Evolutionary conservation across 2,113 vertebrate genomes (phyloP).

Genomic region (Phrynosoma blainvillii): DNA sequence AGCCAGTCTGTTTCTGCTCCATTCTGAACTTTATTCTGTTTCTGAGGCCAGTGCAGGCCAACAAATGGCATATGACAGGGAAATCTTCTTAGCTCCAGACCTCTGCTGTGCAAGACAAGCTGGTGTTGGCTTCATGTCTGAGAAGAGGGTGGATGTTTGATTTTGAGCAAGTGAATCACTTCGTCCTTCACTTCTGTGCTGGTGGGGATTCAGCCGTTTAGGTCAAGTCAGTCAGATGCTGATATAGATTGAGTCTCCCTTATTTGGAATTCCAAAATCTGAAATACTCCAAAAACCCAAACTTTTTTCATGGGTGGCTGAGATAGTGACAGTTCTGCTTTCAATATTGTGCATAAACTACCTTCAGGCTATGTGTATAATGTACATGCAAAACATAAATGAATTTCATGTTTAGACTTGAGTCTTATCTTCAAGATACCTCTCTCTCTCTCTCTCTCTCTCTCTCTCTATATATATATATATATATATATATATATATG

Average conservation of each 20-base stretch:
- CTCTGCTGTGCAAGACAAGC: not conserved
- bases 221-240: not conserved
- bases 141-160: not conserved
- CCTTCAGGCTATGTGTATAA: too few species aligned
- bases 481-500: too few species aligned
- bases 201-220: too few species aligned
- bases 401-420: too few species aligned
- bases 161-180: not conserved
- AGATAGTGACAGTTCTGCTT: too few species aligned
- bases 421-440: not conserved
- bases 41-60: not conserved
- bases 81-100: not conserved
- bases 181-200: not conserved
- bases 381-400: too few species aligned
- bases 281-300: too few species aligned
- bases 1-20: not conserved
- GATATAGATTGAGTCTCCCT: not conserved
- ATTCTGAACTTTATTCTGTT: not conserved
- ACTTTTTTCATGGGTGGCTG: too few species aligned
- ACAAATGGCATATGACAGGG: not conserved
- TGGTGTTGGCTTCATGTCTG: not conserved
- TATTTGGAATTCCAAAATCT: not conserved
- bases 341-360: too few species aligned
- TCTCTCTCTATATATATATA: too few species aligned
- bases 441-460: too few species aligned